Conservation (phyloP, 2,888 invertebrate genomes). For the Microchrysa polita region DNA sequence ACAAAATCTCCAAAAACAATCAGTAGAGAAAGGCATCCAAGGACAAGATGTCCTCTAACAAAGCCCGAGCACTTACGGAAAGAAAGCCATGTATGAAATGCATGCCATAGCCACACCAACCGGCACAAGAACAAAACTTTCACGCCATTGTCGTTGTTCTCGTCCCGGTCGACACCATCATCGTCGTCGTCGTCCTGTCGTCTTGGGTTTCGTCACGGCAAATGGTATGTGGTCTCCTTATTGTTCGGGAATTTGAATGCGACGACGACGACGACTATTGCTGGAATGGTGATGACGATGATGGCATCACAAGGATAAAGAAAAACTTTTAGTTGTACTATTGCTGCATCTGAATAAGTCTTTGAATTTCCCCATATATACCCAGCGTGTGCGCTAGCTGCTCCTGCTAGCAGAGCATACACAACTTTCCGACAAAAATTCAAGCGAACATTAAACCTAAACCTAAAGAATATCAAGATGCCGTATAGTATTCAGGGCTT, state of each 20-base stretch:
- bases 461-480: not conserved
- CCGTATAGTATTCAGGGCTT: no score
- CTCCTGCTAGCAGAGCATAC: no score
- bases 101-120: not conserved
- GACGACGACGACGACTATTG: not conserved
- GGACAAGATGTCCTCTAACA: constrained; percentile 8
- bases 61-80: not conserved
- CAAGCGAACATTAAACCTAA: not conserved
- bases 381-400: no score
- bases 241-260: not conserved
- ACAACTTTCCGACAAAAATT: not conserved
- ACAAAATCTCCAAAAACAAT: not conserved
- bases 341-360: constrained; percentile 5
- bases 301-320: not conserved
- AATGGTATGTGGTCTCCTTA: not conserved
- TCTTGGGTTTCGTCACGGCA: not conserved
- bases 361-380: not conserved
- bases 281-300: not conserved
- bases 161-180: not conserved
- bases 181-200: not conserved
- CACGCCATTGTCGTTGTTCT: not conserved
- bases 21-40: not conserved
- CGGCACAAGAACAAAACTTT: constrained; percentile 6
- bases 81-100: not conserved
- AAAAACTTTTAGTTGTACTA: constrained; percentile 8